A percentile compares a stretch with the other conserved stretches of the same genome.
phyloP scores from a whole-genome alignment of 2,797 vertebrate genomes.

The Tarsius wallacei region DNA sequence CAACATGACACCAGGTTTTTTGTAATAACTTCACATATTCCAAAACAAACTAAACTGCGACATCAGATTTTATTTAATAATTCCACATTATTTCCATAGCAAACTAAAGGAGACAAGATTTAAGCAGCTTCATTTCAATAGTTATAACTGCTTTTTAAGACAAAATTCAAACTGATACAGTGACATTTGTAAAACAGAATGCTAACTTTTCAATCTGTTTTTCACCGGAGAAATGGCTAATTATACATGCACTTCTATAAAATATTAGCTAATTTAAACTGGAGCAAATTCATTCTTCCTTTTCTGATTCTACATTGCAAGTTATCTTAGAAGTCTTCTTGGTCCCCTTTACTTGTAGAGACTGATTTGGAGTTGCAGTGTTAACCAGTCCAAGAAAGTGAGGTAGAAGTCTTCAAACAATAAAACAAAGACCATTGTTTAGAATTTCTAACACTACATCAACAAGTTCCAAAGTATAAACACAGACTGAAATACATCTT shows the following conservation, averaged over 20 bases:
- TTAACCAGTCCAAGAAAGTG: neutral
- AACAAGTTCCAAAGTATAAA: neutral
- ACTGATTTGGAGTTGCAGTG: neutral
- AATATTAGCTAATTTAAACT: constrained; percentile 36
- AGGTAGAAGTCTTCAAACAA: constrained; percentile 23
- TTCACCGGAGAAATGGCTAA: constrained; percentile 56
- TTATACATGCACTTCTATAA: constrained; percentile 17
- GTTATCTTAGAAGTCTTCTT: constrained; percentile 2
- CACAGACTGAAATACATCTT: neutral
- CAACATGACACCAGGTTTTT: constrained; percentile 30
- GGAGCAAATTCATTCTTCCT: neutral
- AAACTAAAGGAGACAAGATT: constrained; percentile 41
- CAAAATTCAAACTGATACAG: constrained; percentile 27
- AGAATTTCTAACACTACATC: neutral
- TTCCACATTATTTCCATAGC: neutral
- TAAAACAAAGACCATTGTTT: neutral
- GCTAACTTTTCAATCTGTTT: neutral
- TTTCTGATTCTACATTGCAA: constrained; percentile 57
- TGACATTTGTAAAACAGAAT: neutral
- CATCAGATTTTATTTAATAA: neutral
- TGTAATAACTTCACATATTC: constrained; percentile 23
- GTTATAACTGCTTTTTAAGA: neutral
- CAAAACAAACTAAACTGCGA: constrained; percentile 6
- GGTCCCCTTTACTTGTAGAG: neutral
- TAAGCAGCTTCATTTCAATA: constrained; percentile 18